Evolutionary conservation across 1,140 invertebrate species (phyloP).

Genomic region (Hylyphantes graminicola): DNA sequence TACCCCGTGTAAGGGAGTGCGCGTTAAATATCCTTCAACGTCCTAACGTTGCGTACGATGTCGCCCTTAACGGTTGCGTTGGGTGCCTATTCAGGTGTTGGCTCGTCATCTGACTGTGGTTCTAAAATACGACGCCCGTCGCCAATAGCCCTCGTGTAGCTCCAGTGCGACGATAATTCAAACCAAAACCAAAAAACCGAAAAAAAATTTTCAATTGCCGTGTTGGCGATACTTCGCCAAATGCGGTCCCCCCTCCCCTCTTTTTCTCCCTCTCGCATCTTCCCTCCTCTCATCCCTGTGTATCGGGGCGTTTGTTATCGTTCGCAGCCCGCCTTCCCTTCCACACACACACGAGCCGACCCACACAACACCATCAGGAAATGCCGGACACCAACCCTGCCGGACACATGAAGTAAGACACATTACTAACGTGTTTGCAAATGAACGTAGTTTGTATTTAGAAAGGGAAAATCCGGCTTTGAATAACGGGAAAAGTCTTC

Average conservation of each 20-base stretch:
- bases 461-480: too few species aligned
- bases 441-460: too few species aligned
- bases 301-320: slow-evolving; percentile 18
- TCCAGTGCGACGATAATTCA: too few species aligned
- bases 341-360: slow-evolving; percentile 1
- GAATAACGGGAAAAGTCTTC: too few species aligned
- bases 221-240: not conserved
- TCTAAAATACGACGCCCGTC: too few species aligned
- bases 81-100: too few species aligned
- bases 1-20: too few species aligned
- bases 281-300: slow-evolving; percentile 19
- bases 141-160: too few species aligned
- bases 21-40: too few species aligned
- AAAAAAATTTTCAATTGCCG: not conserved
- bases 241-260: not conserved
- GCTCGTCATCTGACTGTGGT: too few species aligned
- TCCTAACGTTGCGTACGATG: too few species aligned
- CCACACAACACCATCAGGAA: not conserved
- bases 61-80: too few species aligned
- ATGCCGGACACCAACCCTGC: slow-evolving; percentile 9
- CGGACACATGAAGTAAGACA: not conserved
- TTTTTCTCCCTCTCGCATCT: slow-evolving; percentile 32
- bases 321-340: not conserved
- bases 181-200: not conserved
- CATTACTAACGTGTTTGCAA: not conserved